Conservation (phyloP, 2,797 vertebrate species). For the Acanthiza pusilla region DNA sequence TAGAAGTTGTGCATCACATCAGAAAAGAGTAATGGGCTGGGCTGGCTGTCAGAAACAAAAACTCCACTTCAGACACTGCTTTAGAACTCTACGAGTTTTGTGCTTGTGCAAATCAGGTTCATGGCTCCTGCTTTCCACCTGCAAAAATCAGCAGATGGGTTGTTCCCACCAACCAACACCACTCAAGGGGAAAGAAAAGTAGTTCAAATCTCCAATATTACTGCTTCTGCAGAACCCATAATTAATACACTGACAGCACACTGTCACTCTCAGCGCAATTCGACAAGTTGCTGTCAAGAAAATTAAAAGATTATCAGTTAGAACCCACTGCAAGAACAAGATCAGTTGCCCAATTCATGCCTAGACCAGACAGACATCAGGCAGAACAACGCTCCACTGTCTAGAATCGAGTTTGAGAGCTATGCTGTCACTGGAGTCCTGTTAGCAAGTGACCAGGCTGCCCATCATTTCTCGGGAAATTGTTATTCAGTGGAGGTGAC, state of each 20-base stretch:
- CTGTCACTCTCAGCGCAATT: neutral
- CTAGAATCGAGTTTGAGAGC: neutral
- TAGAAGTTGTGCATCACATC: neutral
- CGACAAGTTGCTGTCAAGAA: neutral
- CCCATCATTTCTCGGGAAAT: neutral
- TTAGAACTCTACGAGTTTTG: neutral
- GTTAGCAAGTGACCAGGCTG: neutral
- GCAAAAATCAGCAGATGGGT: fast-evolving
- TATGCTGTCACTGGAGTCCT: neutral
- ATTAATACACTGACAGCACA: neutral
- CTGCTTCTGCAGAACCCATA: neutral
- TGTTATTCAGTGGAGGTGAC: neutral
- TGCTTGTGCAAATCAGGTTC: neutral
- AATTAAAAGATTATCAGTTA: neutral
- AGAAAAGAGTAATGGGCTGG: neutral
- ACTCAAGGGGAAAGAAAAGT: neutral
- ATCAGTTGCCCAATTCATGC: neutral
- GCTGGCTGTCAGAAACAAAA: neutral
- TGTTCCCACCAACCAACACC: neutral
- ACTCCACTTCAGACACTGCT: neutral
- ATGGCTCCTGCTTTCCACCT: neutral
- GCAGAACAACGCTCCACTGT: neutral
- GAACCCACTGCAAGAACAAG: neutral
- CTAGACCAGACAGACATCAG: neutral
- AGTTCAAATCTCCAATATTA: neutral